These are phyloP conservation scores for Daubentonia madagascariensis DNA, from an alignment of 2,113 vertebrate species.

Conservation along the genomic window DNA sequence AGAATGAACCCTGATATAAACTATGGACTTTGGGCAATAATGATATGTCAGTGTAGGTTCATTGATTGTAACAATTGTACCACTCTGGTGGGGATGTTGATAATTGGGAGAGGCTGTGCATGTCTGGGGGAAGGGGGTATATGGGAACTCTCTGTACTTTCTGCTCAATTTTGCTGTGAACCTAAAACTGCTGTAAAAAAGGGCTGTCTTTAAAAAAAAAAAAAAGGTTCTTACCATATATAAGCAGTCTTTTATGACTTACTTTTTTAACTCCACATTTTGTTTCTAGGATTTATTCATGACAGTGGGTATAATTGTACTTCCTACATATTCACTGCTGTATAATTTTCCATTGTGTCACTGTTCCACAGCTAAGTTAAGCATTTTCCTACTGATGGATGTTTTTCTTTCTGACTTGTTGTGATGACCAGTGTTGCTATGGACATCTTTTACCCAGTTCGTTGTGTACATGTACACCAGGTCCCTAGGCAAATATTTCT, in stretches of 20 bases:
- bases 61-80: background rate
- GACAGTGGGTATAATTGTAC: background rate
- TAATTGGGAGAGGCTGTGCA: background rate
- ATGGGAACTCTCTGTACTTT: background rate
- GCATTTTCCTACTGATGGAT: background rate
- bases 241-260: background rate
- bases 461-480: background rate
- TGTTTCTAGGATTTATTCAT: background rate
- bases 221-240: background rate
- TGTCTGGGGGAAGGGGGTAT: too few relatives aligned
- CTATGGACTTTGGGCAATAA: background rate
- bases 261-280: background rate
- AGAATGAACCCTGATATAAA: background rate
- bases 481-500: background rate
- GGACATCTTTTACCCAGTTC: background rate
- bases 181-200: background rate
- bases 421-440: background rate
- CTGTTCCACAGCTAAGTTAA: background rate
- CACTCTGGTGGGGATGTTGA: background rate
- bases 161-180: background rate
- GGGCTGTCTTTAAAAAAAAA: background rate
- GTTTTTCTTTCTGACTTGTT: background rate
- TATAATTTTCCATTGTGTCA: background rate
- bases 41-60: background rate
- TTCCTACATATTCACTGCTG: background rate